These are phyloP conservation scores for Heliangelus exortis DNA, from an alignment of 2,797 vertebrate species.

Conservation along the genomic window DNA sequence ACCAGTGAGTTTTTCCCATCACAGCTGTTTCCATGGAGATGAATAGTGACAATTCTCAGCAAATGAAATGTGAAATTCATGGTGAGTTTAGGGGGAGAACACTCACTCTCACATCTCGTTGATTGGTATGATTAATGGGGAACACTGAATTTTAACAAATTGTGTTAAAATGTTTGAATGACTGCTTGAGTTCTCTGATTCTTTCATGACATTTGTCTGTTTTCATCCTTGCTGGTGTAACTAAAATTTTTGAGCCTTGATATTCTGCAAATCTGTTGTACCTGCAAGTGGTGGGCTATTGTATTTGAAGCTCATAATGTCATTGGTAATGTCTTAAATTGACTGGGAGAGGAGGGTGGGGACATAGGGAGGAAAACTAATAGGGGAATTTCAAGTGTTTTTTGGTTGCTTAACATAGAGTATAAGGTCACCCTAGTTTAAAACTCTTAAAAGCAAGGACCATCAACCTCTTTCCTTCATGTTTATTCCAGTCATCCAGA, in stretches of 20 bases:
- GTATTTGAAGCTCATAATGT: rapidly evolving
- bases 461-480: neutral
- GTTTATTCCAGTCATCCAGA: neutral
- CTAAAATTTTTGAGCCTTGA: neutral
- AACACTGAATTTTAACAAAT: neutral
- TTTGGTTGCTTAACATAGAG: neutral
- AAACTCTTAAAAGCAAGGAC: neutral
- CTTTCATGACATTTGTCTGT: neutral
- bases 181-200: neutral
- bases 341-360: neutral
- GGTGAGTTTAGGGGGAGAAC: slow-evolving; percentile 15
- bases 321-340: neutral
- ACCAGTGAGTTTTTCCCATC: slow-evolving; percentile 27
- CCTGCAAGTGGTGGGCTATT: neutral
- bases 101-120: neutral
- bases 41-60: slow-evolving; percentile 22
- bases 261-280: neutral
- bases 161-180: slow-evolving; percentile 8
- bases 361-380: neutral
- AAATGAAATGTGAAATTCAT: slow-evolving; percentile 12
- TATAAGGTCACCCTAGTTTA: neutral
- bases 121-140: slow-evolving; percentile 31
- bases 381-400: neutral
- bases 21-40: slow-evolving; percentile 57
- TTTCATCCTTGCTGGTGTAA: neutral